Base-by-base conservation (phyloP, 2,888 invertebrate genomes). In the Diarsia dahlii region DNA sequence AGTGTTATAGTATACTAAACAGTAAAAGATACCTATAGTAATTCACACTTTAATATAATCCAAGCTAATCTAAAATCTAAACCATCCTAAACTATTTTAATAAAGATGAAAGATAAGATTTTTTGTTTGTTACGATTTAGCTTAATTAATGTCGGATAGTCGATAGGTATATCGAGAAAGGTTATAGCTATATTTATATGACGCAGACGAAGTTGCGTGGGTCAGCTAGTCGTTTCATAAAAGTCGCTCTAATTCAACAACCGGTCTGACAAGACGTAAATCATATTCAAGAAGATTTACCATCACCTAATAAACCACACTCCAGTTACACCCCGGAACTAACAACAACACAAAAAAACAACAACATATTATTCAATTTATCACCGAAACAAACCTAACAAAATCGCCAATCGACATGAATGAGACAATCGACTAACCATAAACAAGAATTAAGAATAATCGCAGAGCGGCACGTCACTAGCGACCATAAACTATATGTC, bases 391-490 rank as follows among this genome's bases (percentile, higher is more conserved):
- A 71, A 78, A 77, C 68, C 28, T n/a, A 80, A 82, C 86, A 74
- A 81, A 85, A 89, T 89, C 81, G 83, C 86, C 90, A 89, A 91
- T 91, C 82, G 85, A 78, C 82, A 74, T 73, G 72, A 85, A 87
- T 84, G 78, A 80, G 72, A 85, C 91, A 89, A 91, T 91, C 88
- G 91, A 85, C 81, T 85, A 81, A 88, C 90, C 89, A 91, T 94
- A 93, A 93, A 94, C 86, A 87, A 80, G 93, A 91, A 94, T 93
- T 93, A 92, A 90, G 90, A 89, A 91, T 91, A 91, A 90, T 92
- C 90, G 90, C 87, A 84, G 82, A 84, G 80, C 86, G 84, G 86
- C 86, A 87, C 90, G 88, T 86, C 90, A 90, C 89, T 88, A 89
- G 84, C 68, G 74, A 45, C 83, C 87, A 86, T 89, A 90, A 87